Evolutionary conservation across 2,113 vertebrate genomes (phyloP).

Genomic region (Salvelinus alpinus): DNA sequence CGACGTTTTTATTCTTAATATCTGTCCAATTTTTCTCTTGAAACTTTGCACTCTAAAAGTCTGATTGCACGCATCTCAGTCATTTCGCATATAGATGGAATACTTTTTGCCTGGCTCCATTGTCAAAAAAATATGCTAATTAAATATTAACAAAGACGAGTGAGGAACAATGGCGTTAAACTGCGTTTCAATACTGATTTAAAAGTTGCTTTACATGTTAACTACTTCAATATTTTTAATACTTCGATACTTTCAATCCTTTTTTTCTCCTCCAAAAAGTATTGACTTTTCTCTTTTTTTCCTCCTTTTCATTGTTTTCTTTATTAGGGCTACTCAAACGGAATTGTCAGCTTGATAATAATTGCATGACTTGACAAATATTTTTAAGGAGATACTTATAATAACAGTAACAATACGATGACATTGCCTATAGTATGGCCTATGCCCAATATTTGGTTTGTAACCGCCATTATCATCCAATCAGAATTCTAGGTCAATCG

Average conservation of each 20-base stretch:
- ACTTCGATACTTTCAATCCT: neutral
- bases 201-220: conserved; percentile 3
- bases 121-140: conserved; percentile 92
- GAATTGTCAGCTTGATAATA: neutral
- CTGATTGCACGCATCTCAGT: neutral
- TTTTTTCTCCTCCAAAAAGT: neutral
- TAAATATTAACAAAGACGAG: conserved; percentile 91
- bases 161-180: conserved; percentile 87
- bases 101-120: conserved; percentile 69
- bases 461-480: neutral
- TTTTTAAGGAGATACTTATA: neutral
- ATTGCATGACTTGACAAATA: neutral
- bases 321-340: neutral
- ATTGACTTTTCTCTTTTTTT: neutral
- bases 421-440: neutral
- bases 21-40: neutral
- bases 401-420: neutral
- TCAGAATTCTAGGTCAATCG: neutral
- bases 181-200: conserved; percentile 51
- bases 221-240: neutral
- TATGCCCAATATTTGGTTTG: neutral
- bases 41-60: neutral
- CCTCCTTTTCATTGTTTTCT: neutral
- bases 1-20: neutral
- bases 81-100: conserved; percentile 16